phyloP scores from a whole-genome alignment of 2,113 vertebrate species.

The Stercorarius parasiticus region DNA sequence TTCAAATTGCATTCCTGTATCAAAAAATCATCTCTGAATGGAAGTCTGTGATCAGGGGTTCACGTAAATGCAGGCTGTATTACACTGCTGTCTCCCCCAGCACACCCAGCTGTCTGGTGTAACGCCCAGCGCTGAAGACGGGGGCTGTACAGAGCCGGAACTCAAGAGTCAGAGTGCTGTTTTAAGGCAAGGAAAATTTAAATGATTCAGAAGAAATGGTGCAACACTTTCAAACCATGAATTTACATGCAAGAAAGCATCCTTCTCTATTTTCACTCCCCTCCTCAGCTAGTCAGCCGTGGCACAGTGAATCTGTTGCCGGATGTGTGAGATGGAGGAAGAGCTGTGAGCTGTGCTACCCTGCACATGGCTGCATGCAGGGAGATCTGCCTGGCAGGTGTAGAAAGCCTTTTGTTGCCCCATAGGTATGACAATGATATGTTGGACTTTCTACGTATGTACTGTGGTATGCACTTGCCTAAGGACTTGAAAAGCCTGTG shows the following conservation, averaged over 20 bases:
- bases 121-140: fast-evolving
- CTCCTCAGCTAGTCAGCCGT: background rate
- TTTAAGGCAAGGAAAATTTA: background rate
- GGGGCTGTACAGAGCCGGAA: background rate
- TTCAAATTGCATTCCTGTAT: background rate
- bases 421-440: fast-evolving
- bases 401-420: background rate
- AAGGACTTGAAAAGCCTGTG: background rate
- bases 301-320: too few species aligned
- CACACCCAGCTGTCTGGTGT: background rate
- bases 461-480: background rate
- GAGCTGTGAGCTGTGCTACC: background rate
- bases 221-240: background rate
- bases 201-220: background rate
- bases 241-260: background rate
- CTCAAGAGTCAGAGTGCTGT: background rate
- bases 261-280: background rate
- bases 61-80: background rate
- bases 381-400: background rate
- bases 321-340: background rate
- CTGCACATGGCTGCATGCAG: fast-evolving
- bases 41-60: background rate
- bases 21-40: background rate
- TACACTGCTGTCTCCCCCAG: background rate
- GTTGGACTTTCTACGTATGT: fast-evolving